Evolutionary conservation across 2,113 vertebrate species (phyloP).

Genomic region (Bolborhynchus lineola): DNA sequence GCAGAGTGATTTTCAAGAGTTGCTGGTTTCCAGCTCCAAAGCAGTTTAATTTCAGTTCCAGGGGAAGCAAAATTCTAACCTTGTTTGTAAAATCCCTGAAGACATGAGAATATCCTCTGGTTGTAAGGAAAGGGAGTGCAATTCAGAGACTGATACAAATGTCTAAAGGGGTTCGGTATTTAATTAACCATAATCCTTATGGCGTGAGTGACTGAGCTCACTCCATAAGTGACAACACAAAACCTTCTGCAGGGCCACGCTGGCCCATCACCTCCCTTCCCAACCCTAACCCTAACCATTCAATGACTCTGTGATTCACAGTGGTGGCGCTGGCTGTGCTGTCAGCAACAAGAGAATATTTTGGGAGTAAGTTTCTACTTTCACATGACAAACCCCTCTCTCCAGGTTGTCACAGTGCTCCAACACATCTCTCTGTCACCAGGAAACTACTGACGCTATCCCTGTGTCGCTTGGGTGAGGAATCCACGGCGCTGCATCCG

Average conservation of each 20-base stretch:
- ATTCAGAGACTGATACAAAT: neutral
- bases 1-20: neutral
- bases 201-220: neutral
- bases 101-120: neutral
- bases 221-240: neutral
- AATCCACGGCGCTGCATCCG: rapidly evolving
- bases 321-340: neutral
- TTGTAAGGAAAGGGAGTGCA: neutral
- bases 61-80: neutral
- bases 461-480: neutral
- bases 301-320: neutral
- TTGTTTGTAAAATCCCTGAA: neutral
- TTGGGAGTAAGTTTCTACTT: neutral
- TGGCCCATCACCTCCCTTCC: neutral
- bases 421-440: rapidly evolving
- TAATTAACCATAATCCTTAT: slow-evolving; percentile 15
- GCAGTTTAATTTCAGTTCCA: neutral
- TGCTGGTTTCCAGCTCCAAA: neutral
- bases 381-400: neutral
- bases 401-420: neutral
- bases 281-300: neutral
- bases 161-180: neutral
- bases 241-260: neutral
- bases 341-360: neutral
- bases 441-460: neutral